Evolutionary conservation across 2,113 vertebrate species (phyloP).

Genomic region (Sula dactylatra): DNA sequence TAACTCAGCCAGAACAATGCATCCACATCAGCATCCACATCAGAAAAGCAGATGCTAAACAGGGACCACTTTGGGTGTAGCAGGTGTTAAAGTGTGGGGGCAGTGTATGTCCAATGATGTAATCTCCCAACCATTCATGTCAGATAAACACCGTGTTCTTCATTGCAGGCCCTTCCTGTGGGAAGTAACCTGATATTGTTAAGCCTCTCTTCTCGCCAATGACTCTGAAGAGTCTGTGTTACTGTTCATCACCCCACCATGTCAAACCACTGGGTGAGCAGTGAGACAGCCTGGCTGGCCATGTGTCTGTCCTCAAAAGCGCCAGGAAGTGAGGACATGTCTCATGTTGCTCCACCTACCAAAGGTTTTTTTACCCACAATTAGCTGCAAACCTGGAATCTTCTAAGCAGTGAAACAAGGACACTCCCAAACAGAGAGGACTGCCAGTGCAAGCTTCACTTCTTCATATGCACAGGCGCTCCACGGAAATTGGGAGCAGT

Average conservation of each 20-base stretch:
- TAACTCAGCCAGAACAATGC: conserved; percentile 32
- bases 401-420: neutral
- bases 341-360: neutral
- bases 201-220: neutral
- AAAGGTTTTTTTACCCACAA: neutral
- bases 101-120: neutral
- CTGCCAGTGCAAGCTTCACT: neutral
- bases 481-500: neutral
- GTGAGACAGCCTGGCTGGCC: neutral
- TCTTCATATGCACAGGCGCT: neutral
- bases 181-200: neutral
- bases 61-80: neutral
- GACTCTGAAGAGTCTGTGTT: neutral
- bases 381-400: neutral
- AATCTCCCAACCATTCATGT: neutral
- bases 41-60: conserved; percentile 30
- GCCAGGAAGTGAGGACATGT: neutral
- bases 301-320: neutral
- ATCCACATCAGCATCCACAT: neutral
- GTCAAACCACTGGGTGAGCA: neutral
- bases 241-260: neutral
- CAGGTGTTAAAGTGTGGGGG: neutral
- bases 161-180: conserved; percentile 10
- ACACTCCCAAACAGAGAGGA: neutral
- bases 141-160: conserved; percentile 22